A percentile compares a stretch with the other conserved stretches of the same genome.
phyloP scores from a whole-genome alignment of 2,888 invertebrate genomes.

The Eucriotettix oculatus region DNA sequence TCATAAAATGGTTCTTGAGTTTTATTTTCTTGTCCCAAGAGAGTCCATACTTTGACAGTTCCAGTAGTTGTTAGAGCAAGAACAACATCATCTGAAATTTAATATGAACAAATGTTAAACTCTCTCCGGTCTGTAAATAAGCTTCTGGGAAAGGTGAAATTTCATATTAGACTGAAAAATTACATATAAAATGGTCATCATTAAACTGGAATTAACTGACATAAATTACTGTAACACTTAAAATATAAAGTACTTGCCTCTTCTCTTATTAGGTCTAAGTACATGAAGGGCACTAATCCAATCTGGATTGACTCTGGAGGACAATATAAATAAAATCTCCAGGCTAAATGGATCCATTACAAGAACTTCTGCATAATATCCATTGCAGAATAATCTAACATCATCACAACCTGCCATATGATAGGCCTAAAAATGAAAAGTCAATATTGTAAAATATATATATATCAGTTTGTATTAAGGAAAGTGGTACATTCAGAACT shows the following conservation, averaged over 20 bases:
- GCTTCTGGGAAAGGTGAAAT: too few species aligned
- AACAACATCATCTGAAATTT: conserved; percentile 69
- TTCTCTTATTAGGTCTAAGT: conserved; percentile 42
- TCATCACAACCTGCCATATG: conserved; percentile 71
- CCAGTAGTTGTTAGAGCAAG: conserved; percentile 90
- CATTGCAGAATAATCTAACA: conserved; percentile 83
- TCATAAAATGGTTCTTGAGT: conserved; percentile 82
- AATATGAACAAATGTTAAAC: too few species aligned
- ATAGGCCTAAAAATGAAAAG: conserved; percentile 41
- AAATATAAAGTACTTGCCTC: conserved; percentile 28
- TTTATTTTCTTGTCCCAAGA: conserved; percentile 75
- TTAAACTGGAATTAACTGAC: background rate
- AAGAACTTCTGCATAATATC: conserved; percentile 93
- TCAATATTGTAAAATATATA: too few species aligned
- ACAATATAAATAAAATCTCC: conserved; percentile 78
- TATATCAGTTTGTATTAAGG: too few species aligned
- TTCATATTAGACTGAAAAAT: too few species aligned
- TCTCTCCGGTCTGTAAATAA: background rate
- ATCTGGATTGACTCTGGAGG: conserved; percentile 90
- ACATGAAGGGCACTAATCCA: conserved; percentile 97
- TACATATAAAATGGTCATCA: background rate
- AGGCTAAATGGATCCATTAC: conserved; percentile 94
- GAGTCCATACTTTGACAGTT: conserved; percentile 93
- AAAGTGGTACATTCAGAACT: too few species aligned
- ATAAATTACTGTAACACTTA: background rate